These are phyloP conservation scores for Diarsia rubi DNA, from an alignment of 2,888 invertebrate species.

Conservation along the genomic window DNA sequence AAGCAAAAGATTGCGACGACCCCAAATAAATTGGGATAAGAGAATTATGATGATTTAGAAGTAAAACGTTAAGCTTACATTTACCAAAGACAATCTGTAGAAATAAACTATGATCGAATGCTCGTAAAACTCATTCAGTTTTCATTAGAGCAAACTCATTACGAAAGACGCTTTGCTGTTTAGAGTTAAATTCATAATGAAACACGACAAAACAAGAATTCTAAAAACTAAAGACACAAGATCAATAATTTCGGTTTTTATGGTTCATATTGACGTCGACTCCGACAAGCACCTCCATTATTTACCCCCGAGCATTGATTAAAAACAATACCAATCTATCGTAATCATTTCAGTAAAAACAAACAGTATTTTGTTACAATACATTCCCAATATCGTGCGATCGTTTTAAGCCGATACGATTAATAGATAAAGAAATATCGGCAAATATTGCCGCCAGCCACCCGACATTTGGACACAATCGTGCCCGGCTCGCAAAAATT, in stretches of 20 bases:
- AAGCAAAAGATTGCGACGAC: no score
- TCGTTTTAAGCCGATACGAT: conserved; percentile 59
- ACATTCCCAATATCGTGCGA: conserved; percentile 40
- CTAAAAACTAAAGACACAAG: not conserved
- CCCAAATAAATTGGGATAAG: no score
- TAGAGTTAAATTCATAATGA: not conserved
- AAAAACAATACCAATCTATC: conserved; percentile 38
- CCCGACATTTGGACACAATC: conserved; percentile 54
- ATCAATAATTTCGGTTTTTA: not conserved
- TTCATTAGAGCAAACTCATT: conserved; percentile 28
- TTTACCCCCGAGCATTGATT: conserved; percentile 32
- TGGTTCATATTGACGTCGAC: not conserved
- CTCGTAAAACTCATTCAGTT: conserved; percentile 19
- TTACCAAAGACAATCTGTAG: conserved; percentile 6
- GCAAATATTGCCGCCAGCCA: conserved; percentile 46
- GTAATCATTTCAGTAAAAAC: conserved; percentile 32
- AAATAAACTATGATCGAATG: not conserved
- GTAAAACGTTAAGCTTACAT: not conserved
- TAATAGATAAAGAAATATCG: conserved; percentile 62
- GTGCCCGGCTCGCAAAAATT: conserved; percentile 41
- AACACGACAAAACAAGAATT: no score
- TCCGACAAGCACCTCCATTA: conserved; percentile 10
- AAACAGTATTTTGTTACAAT: conserved; percentile 46
- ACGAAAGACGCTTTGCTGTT: not conserved
- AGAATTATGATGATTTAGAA: not conserved